Evolutionary conservation across 2,888 invertebrate genomes (phyloP).

Genomic region (Agrotis segetum): DNA sequence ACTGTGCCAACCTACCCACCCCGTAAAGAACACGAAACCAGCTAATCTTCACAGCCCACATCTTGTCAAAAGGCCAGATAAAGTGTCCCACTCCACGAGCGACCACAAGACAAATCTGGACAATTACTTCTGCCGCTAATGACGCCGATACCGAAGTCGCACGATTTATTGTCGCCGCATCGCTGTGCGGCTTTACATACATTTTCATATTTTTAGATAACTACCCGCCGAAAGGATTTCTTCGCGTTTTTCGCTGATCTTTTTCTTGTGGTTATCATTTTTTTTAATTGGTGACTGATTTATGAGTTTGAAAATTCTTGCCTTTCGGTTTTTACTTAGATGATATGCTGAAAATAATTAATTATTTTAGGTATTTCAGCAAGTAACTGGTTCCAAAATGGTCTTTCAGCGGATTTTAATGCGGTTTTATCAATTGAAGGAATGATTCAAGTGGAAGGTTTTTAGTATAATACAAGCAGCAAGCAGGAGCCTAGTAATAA

Average conservation of each 20-base stretch:
- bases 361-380: background rate
- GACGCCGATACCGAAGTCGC: slow-evolving; percentile 83
- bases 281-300: slow-evolving; percentile 58
- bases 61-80: slow-evolving; percentile 78
- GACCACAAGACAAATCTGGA: slow-evolving; percentile 83
- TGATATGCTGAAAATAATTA: background rate
- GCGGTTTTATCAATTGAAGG: too few relatives aligned
- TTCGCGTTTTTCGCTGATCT: slow-evolving; percentile 57
- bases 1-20: background rate
- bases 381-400: background rate
- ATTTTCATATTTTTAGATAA: slow-evolving; percentile 84
- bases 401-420: too few relatives aligned
- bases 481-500: too few relatives aligned
- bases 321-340: background rate
- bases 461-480: too few relatives aligned
- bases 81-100: slow-evolving; percentile 75
- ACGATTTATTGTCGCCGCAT: slow-evolving; percentile 85
- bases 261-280: slow-evolving; percentile 45
- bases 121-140: slow-evolving; percentile 87
- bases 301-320: slow-evolving; percentile 16
- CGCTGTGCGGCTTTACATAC: slow-evolving; percentile 85
- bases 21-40: slow-evolving; percentile 40
- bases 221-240: slow-evolving; percentile 77
- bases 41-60: slow-evolving; percentile 74
- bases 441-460: too few relatives aligned